Evolutionary conservation across 2,113 vertebrate genomes (phyloP).

Genomic region (Sceloporus undulatus): DNA sequence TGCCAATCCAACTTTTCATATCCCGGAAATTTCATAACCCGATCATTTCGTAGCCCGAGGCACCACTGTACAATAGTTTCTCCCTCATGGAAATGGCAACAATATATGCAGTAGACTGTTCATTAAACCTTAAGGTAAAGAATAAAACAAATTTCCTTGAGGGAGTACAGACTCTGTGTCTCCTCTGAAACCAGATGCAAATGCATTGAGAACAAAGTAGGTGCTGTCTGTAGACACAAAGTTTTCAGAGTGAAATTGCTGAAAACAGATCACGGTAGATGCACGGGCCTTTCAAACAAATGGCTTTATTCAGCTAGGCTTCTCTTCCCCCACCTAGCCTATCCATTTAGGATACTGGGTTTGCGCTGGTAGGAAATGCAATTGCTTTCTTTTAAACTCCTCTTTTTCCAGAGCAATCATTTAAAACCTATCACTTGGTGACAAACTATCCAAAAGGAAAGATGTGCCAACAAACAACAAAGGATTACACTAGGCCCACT

Average conservation of each 20-base stretch:
- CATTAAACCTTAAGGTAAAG: slow-evolving; percentile 23
- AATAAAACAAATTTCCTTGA: slow-evolving; percentile 5
- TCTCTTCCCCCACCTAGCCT: not conserved
- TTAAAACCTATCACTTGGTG: slow-evolving; percentile 6
- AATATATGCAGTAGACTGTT: slow-evolving; percentile 16
- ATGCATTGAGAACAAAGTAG: slow-evolving; percentile 24
- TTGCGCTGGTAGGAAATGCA: slow-evolving; percentile 23
- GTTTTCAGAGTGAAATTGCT: not conserved
- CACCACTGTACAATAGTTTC: slow-evolving; percentile 1
- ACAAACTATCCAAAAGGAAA: slow-evolving; percentile 1
- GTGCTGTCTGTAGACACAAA: slow-evolving; percentile 18
- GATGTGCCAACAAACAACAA: not conserved
- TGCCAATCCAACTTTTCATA: no score
- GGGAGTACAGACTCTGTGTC: slow-evolving; percentile 26
- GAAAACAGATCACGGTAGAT: slow-evolving; percentile 18
- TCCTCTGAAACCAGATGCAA: slow-evolving; percentile 21
- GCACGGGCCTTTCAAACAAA: not conserved
- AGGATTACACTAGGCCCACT: not conserved
- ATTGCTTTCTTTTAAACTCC: not conserved
- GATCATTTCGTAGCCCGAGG: no score
- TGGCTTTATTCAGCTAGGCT: slow-evolving; percentile 23
- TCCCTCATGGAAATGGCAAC: slow-evolving; percentile 6
- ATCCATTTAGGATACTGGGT: slow-evolving; percentile 21
- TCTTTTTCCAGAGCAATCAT: not conserved
- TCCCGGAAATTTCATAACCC: no score